phyloP scores from a whole-genome alignment of 2,888 invertebrate genomes.

The Pocota personata region DNA sequence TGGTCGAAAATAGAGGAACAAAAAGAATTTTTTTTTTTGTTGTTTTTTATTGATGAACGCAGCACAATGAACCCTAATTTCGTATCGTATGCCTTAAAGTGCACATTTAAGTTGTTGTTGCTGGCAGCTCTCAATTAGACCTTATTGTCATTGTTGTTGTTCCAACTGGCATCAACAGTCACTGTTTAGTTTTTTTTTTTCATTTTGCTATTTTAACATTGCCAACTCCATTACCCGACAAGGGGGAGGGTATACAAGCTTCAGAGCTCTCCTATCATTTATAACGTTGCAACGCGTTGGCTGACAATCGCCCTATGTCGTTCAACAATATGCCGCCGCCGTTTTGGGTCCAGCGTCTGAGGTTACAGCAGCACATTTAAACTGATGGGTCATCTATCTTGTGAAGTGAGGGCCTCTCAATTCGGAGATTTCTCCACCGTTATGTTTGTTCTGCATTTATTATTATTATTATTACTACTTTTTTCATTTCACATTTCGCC shows the following conservation, averaged over 20 bases:
- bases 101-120: constrained; percentile 36
- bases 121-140: constrained; percentile 48
- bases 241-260: neutral
- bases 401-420: constrained; percentile 28
- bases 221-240: constrained; percentile 11
- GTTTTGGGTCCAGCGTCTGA: constrained; percentile 19
- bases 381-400: constrained; percentile 40
- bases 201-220: constrained; percentile 13
- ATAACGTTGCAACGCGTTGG: constrained; percentile 3
- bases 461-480: constrained; percentile 36
- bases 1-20: neutral
- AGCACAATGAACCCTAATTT: constrained; percentile 50
- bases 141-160: constrained; percentile 44
- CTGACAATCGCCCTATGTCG: neutral
- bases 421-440: constrained; percentile 53
- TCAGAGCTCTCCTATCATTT: neutral
- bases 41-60: neutral
- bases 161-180: constrained; percentile 31
- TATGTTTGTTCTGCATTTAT: constrained; percentile 59
- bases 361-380: constrained; percentile 25
- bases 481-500: constrained; percentile 33
- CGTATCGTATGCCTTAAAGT: constrained; percentile 10
- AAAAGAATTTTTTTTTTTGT: neutral
- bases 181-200: neutral
- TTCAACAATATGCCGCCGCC: too few species aligned